Evolutionary conservation across 1,140 invertebrate species (phyloP).

Genomic region (Triops longicaudatus): DNA sequence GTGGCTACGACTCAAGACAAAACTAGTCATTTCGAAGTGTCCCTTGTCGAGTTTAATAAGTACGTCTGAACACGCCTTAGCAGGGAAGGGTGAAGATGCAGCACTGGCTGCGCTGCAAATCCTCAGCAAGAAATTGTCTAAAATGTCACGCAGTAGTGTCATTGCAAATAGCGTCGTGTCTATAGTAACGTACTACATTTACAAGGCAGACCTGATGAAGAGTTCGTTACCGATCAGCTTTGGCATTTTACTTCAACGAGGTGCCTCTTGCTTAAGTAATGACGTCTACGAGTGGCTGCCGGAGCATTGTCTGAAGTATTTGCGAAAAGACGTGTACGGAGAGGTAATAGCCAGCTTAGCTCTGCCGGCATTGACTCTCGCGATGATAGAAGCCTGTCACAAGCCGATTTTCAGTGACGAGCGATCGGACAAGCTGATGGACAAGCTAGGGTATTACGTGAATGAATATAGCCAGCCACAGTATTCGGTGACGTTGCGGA

Average conservation of each 20-base stretch:
- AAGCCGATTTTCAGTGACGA: not conserved
- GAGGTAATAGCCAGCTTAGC: constrained; percentile 9
- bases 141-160: constrained; percentile 21
- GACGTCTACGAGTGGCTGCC: not conserved
- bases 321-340: constrained; percentile 3
- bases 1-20: constrained; percentile 22
- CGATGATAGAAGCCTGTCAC: not conserved
- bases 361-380: not conserved
- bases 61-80: constrained; percentile 12
- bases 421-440: not conserved
- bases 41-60: constrained; percentile 20
- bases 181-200: constrained; percentile 22
- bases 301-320: constrained; percentile 2
- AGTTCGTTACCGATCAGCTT: constrained; percentile 17
- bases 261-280: constrained; percentile 19
- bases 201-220: not conserved
- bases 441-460: not conserved
- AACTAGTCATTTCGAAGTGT: constrained; percentile 7
- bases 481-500: constrained; percentile 17
- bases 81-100: constrained; percentile 17
- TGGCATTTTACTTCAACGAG: constrained; percentile 15
- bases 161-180: constrained; percentile 11
- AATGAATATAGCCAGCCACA: constrained; percentile 7
- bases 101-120: constrained; percentile 11
- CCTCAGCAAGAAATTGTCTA: constrained; percentile 2